Conservation (phyloP, 2,888 invertebrate species). For the Orthosia gracilis region DNA sequence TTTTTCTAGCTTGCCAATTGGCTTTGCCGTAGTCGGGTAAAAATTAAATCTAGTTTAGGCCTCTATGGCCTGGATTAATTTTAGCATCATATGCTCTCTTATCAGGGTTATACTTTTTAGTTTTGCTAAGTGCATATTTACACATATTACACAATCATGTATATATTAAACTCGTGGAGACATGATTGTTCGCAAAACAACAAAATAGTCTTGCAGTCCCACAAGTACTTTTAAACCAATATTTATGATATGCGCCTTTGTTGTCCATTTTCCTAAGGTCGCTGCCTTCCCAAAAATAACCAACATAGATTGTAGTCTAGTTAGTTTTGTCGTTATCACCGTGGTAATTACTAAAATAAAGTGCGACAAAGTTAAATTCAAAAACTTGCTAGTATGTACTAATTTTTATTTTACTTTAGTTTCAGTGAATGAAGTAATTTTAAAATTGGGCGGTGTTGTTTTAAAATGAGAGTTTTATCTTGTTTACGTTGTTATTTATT, state of each 20-base stretch:
- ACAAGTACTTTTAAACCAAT: no score
- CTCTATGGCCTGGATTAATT: no score
- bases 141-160: no score
- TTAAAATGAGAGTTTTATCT: slow-evolving; percentile 44
- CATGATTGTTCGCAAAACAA: no score
- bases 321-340: slow-evolving; percentile 23
- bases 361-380: slow-evolving; percentile 50
- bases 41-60: no score
- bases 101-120: no score
- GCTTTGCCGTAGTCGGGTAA: no score
- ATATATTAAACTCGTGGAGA: no score
- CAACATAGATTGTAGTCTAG: slow-evolving; percentile 17
- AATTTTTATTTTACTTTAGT: slow-evolving; percentile 6
- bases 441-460: slow-evolving; percentile 22
- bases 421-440: slow-evolving; percentile 43
- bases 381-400: slow-evolving; percentile 46
- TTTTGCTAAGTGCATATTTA: no score
- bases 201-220: no score
- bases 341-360: slow-evolving; percentile 19
- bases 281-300: slow-evolving; percentile 22
- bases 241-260: slow-evolving; percentile 1
- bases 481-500: slow-evolving; percentile 23
- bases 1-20: no score
- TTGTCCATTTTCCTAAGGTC: background rate
- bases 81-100: no score